Evolutionary conservation across 2,888 invertebrate species (phyloP), one percentile per base, ranked within the genome.

Genomic region (Agrotis segetum): DNA sequence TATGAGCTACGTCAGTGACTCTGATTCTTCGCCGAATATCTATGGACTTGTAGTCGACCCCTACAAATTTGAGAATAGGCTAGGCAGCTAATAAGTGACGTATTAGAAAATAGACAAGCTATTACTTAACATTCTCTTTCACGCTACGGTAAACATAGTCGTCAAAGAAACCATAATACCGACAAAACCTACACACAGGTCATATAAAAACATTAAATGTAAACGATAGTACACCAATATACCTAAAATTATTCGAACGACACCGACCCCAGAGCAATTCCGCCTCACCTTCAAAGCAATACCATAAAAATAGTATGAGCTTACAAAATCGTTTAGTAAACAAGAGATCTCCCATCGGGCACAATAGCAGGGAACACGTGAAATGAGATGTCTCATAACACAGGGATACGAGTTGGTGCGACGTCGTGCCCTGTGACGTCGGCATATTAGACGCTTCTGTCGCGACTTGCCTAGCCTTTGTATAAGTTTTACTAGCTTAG

Each of bases 371-470:
- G 86, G 86, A 90, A 90, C 92, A 94, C 89, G 90, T 93, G 90
- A 94, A 95, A 95, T 95, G 95, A 95, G 93, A 94, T 93, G 93
- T 95, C 93, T 94, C 94, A 94, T 94, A 94, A 95, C 91, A 89
- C 82, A 82, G 89, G 84, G 79, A 81, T 83, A 87, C 83, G 85
- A 85, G 74, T 75, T 77, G 66, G 81, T 84, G 77, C 46, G 82
- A 65, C 44, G 59, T 67, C 46, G 60, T 56, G 68, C 82, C 21
- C 81, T 71, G 71, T 88, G 55, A 77, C 46, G 75, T 61, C 74
- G 44, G 0, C 5, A 79, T 58, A 14, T 84, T 85, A 60, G 77
- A 77, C 68, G 13, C 56, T 69, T 34, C 16, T 55, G 19, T n/a
- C 21, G n/a, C 7, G 5, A 34, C 34, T 34, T 34, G 34, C 34